Evolutionary conservation across 2,113 vertebrate genomes (phyloP).

Genomic region (Cololabis saira): DNA sequence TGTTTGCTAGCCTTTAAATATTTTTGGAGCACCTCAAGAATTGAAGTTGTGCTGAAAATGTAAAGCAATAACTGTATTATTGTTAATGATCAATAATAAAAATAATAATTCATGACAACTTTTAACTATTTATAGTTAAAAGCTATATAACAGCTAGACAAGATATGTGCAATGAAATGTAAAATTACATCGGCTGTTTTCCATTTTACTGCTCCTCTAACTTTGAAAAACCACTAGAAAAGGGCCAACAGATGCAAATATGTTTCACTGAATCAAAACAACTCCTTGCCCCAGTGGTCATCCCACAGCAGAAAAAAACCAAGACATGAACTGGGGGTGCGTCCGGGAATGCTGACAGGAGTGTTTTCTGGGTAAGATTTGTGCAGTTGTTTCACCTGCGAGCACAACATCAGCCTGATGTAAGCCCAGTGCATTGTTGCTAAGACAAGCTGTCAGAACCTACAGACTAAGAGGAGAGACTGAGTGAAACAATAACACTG

Average conservation of each 20-base stretch:
- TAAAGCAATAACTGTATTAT: too few relatives aligned
- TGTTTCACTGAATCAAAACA: neutral
- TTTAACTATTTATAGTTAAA: too few relatives aligned
- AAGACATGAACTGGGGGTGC: constrained; percentile 16
- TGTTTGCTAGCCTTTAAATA: too few relatives aligned
- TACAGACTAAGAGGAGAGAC: constrained; percentile 48
- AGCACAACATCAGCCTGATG: constrained; percentile 28
- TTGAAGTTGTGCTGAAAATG: too few relatives aligned
- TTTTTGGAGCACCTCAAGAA: too few relatives aligned
- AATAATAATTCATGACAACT: too few relatives aligned
- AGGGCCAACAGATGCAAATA: neutral
- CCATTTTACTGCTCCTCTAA: too few relatives aligned
- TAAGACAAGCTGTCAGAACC: constrained; percentile 73
- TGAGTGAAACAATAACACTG: constrained; percentile 64
- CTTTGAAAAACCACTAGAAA: neutral
- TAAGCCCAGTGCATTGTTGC: constrained; percentile 55
- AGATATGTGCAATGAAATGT: too few relatives aligned
- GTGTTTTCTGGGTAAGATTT: constrained; percentile 20
- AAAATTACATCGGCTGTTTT: too few relatives aligned
- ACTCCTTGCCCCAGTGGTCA: neutral
- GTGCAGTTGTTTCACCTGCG: constrained; percentile 49
- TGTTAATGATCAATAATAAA: too few relatives aligned
- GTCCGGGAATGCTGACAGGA: neutral
- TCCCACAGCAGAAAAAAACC: neutral
- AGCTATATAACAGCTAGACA: too few relatives aligned